Percentiles rank a stretch among this genome's conserved stretches.
phyloP scores from a whole-genome alignment of 2,113 vertebrate genomes.

The Gallinago paraguaiae region DNA sequence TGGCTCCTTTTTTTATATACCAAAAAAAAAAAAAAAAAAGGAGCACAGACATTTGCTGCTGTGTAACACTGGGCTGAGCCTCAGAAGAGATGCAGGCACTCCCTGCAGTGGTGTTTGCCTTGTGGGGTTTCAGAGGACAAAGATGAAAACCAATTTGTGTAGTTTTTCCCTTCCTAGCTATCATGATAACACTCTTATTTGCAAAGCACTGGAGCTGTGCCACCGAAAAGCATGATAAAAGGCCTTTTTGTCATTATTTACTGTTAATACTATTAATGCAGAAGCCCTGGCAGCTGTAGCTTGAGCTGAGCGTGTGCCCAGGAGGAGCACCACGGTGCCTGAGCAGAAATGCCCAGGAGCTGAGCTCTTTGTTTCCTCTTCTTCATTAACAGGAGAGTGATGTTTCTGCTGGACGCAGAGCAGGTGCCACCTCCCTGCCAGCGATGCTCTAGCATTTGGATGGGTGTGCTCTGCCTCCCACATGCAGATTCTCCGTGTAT shows the following conservation, averaged over 20 bases:
- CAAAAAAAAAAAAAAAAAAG: not conserved
- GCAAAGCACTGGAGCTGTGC: not conserved
- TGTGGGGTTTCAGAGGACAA: not conserved
- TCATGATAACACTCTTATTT: not conserved
- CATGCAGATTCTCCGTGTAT: not conserved
- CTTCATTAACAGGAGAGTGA: not conserved
- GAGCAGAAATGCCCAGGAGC: not conserved
- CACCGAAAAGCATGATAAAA: not conserved
- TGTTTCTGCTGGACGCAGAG: not conserved
- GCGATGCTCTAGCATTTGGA: not conserved
- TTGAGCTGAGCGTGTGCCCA: not conserved
- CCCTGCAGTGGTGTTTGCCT: not conserved
- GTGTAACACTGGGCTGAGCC: not conserved
- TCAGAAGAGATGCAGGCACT: not conserved
- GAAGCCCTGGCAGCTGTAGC: not conserved
- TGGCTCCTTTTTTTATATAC: not conserved
- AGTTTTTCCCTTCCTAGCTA: not conserved
- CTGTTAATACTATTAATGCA: not conserved
- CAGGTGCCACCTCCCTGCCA: not conserved
- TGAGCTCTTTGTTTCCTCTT: not conserved
- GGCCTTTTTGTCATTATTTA: not conserved
- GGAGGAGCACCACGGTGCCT: fast-evolving
- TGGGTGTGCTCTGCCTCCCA: not conserved
- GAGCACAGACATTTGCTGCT: not conserved
- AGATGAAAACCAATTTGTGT: not conserved